Evolutionary conservation across 2,113 vertebrate genomes (phyloP).

Genomic region (Trichechus manatus): DNA sequence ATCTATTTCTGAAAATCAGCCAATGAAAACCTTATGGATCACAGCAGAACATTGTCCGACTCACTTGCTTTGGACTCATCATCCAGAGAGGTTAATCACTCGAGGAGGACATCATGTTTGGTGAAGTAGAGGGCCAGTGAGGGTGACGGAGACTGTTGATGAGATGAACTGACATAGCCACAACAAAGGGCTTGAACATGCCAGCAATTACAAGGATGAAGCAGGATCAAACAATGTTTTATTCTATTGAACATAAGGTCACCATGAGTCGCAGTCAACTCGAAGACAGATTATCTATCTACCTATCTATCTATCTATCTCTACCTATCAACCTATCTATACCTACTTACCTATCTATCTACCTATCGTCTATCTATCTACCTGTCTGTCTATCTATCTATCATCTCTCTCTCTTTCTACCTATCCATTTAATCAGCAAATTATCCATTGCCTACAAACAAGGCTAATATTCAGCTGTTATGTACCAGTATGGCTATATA

Average conservation of each 20-base stretch:
- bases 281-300: background rate
- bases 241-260: background rate
- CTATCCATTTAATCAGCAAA: background rate
- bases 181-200: background rate
- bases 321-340: background rate
- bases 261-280: background rate
- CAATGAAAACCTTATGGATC: background rate
- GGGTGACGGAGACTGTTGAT: background rate
- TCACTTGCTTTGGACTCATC: background rate
- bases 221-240: background rate
- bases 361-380: background rate
- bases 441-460: background rate
- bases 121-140: background rate
- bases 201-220: background rate
- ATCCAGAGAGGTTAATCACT: background rate
- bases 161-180: background rate
- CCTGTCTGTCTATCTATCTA: background rate
- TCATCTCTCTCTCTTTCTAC: background rate
- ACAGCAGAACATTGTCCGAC: background rate
- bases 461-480: background rate
- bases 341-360: too few relatives aligned
- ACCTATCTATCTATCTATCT: background rate
- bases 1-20: background rate
- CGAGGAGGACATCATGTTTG: background rate
- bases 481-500: background rate